A percentile compares a stretch with the other conserved stretches of the same genome.
Evolutionary conservation across 2,888 invertebrate genomes (phyloP).

Genomic region (Plagodis dolabraria): DNA sequence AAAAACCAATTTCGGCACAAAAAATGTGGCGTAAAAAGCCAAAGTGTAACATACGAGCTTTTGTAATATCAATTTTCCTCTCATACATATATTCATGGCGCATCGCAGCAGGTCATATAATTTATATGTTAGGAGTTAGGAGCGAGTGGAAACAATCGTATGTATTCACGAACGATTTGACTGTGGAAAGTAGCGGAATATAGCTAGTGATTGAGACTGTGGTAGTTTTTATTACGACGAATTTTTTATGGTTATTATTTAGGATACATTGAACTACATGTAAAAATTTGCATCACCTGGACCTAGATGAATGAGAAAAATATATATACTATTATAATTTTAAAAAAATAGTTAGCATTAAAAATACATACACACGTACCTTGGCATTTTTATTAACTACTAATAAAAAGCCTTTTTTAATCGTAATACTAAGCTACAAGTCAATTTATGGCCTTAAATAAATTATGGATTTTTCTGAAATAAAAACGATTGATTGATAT

Average conservation of each 20-base stretch:
- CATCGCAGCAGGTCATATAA: conserved; percentile 79
- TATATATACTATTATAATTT: no score
- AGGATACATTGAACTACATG: no score
- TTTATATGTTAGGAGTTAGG: conserved; percentile 74
- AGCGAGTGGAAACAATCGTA: conserved; percentile 72
- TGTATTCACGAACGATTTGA: conserved; percentile 78
- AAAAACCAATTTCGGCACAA: conserved; percentile 74
- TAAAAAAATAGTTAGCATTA: no score
- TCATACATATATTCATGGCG: conserved; percentile 82
- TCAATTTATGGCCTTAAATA: no score
- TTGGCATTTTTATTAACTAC: no score
- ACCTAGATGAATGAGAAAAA: no score
- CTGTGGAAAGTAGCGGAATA: conserved; percentile 52
- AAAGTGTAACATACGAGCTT: conserved; percentile 70
- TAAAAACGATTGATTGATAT: no score
- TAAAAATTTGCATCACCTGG: no score
- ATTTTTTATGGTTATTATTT: not conserved
- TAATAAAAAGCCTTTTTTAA: no score
- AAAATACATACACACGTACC: no score
- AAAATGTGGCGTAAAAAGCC: conserved; percentile 65
- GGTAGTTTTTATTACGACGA: conserved; percentile 4
- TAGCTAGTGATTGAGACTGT: conserved; percentile 36
- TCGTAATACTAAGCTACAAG: no score
- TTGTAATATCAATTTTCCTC: conserved; percentile 81
- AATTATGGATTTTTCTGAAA: no score